Conservation (phyloP, 2,888 invertebrate species). For the Emmelina monodactyla region DNA sequence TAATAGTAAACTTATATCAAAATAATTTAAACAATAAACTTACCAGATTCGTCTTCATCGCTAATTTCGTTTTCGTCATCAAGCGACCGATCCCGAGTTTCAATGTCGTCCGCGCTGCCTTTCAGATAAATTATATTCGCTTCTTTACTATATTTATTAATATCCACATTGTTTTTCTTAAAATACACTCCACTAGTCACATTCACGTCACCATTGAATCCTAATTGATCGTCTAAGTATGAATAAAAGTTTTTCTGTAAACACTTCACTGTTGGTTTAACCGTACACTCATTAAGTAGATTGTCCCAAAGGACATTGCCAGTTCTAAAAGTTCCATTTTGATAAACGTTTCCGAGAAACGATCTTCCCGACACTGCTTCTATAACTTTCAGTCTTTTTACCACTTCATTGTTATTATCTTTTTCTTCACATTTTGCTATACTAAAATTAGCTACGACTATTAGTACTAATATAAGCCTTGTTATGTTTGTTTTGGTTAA, state of each 20-base stretch:
- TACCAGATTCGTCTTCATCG: slow-evolving; percentile 45
- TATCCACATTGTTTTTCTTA: slow-evolving; percentile 69
- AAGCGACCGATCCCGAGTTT: slow-evolving; percentile 25
- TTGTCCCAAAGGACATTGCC: slow-evolving; percentile 78
- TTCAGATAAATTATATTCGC: slow-evolving; percentile 57
- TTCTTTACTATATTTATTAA: slow-evolving; percentile 61
- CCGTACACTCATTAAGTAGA: slow-evolving; percentile 74
- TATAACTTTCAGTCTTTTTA: slow-evolving; percentile 35
- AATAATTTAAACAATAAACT: too few relatives aligned
- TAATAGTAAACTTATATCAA: too few relatives aligned
- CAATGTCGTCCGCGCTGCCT: slow-evolving; percentile 33
- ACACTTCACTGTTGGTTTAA: slow-evolving; percentile 73
- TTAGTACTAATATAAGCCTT: slow-evolving; percentile 26
- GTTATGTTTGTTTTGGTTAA: slow-evolving; percentile 19
- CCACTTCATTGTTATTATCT: slow-evolving; percentile 29
- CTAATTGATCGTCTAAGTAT: slow-evolving; percentile 74
- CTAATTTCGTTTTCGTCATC: slow-evolving; percentile 47
- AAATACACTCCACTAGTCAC: slow-evolving; percentile 71
- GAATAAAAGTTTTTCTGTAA: slow-evolving; percentile 79
- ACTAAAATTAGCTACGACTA: slow-evolving; percentile 28
- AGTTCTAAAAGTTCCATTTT: slow-evolving; percentile 57
- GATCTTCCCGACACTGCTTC: slow-evolving; percentile 41
- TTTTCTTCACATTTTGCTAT: slow-evolving; percentile 25
- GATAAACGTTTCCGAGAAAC: slow-evolving; percentile 45
- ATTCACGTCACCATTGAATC: slow-evolving; percentile 70